Percentiles rank a stretch among this genome's conserved stretches.
These are phyloP conservation scores for Oncopodura yosiiana DNA, from an alignment of 1,140 invertebrate species.

Conservation along the genomic window DNA sequence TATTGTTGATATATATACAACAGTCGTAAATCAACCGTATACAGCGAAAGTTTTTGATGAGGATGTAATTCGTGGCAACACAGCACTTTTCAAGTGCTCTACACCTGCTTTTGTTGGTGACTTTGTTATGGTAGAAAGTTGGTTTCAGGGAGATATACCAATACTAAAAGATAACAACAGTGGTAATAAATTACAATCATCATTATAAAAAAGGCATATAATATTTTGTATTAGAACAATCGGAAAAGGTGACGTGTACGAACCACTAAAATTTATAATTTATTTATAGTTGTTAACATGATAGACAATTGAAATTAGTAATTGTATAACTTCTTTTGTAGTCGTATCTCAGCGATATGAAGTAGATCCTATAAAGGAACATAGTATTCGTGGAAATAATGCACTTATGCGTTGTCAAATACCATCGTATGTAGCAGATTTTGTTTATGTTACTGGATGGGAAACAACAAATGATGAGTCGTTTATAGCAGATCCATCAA, in stretches of 20 bases:
- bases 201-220: no score
- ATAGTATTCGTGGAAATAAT: constrained; percentile 82
- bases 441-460: constrained; percentile 46
- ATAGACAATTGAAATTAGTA: no score
- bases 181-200: constrained; percentile 21
- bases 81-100: constrained; percentile 80
- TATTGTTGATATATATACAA: no score
- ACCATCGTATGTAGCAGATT: constrained; percentile 57
- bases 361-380: constrained; percentile 77
- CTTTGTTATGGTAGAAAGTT: constrained; percentile 77
- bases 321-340: constrained; percentile 48
- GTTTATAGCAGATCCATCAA: constrained; percentile 18
- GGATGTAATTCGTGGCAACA: constrained; percentile 83
- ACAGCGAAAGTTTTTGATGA: constrained; percentile 84
- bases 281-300: no score
- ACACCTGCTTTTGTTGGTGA: constrained; percentile 87
- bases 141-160: constrained; percentile 68
- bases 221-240: no score
- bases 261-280: no score
- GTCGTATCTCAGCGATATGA: constrained; percentile 55
- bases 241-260: no score
- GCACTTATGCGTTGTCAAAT: constrained; percentile 86
- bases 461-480: constrained; percentile 25
- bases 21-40: constrained; percentile 80
- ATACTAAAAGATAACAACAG: constrained; percentile 38